Conservation (phyloP, 2,797 vertebrate genomes). For the Thunnus albacares region DNA sequence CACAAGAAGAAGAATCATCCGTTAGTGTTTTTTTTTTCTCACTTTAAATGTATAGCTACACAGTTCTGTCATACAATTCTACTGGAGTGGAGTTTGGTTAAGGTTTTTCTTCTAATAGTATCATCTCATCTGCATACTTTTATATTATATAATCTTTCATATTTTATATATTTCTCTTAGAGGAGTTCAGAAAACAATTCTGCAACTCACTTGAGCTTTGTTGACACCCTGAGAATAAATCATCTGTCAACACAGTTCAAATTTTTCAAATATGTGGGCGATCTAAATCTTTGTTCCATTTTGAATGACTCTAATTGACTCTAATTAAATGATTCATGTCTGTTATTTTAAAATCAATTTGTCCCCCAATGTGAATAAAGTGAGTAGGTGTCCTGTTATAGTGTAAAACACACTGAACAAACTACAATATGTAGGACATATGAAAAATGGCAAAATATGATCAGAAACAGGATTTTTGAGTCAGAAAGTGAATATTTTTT, state of each 20-base stretch:
- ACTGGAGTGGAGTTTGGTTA: constrained; percentile 19
- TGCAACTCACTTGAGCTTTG: constrained; percentile 54
- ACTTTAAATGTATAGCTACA: constrained; percentile 35
- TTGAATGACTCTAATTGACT: constrained; percentile 3
- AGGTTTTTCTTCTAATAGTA: constrained; percentile 17
- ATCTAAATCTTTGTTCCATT: constrained; percentile 8
- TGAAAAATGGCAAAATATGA: constrained; percentile 26
- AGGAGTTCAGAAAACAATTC: constrained; percentile 3
- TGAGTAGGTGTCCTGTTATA: constrained; percentile 23
- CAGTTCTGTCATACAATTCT: constrained; percentile 6
- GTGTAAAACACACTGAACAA: constrained; percentile 13
- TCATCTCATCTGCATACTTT: constrained; percentile 34
- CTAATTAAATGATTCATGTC: constrained; percentile 20
- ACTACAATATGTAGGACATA: neutral
- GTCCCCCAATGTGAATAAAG: constrained; percentile 23
- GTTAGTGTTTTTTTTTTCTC: constrained; percentile 7
- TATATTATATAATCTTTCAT: constrained; percentile 25
- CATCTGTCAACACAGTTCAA: constrained; percentile 51
- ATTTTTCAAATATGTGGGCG: constrained; percentile 20
- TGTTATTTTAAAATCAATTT: constrained; percentile 17
- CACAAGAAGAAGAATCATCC: constrained; percentile 55
- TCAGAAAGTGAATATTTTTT: constrained; percentile 24
- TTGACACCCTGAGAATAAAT: constrained; percentile 74
- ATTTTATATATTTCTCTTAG: constrained; percentile 40
- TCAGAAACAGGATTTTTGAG: constrained; percentile 32